Base-by-base conservation (phyloP, 2,888 invertebrate genomes). In the Polymixis flavicincta region DNA sequence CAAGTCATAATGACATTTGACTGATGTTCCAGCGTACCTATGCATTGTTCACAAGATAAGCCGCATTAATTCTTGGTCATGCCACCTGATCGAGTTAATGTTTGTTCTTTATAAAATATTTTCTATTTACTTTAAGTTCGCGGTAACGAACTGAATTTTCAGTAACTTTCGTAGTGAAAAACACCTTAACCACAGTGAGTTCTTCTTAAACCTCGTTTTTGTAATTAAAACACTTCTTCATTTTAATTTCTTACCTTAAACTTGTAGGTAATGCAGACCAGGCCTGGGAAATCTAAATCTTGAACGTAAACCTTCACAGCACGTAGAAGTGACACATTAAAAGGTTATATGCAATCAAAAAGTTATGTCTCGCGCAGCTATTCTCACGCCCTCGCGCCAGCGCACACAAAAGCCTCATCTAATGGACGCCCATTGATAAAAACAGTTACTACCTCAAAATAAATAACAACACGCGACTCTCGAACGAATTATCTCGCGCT, bases 31-130 rank as follows among this genome's bases (percentile, higher is more conserved):
- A 86, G 87, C 88, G 85, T 83, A 82, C 88, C 90, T 88, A 84
- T 85, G 92, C 93, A 93, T 95, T 95, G 94, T 94, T 92, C 92
- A 83, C 88, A 92, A 92, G 94, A 94, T 94, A 93, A 94, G 92
- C 90, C 89, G 91, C 90, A 93, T 93, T 93, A 93, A 94, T 94
- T 94, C 93, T 93, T 92, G 92, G 89, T 89, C 76, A 82, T 89
- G 88, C 89, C 89, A 89, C 90, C 90, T 93, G 93, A 94, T 91
- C 91, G 92, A 74, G 69, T 80, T 78, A 52, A 74, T 68, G 65
- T 78, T 76, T 69, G 42, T 61, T 71, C 48, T 68, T 61, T 50
- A 59, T 28, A 63, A n/a, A 59, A 74, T 54, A 55, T 48, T 69
- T 74, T 71, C 57, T 72, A 66, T 71, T 73, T 76, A 73, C 52